A percentile compares a stretch with the other conserved stretches of the same genome.
Conservation (phyloP, 1,140 invertebrate species). For the Himalopsyche phryganea region DNA sequence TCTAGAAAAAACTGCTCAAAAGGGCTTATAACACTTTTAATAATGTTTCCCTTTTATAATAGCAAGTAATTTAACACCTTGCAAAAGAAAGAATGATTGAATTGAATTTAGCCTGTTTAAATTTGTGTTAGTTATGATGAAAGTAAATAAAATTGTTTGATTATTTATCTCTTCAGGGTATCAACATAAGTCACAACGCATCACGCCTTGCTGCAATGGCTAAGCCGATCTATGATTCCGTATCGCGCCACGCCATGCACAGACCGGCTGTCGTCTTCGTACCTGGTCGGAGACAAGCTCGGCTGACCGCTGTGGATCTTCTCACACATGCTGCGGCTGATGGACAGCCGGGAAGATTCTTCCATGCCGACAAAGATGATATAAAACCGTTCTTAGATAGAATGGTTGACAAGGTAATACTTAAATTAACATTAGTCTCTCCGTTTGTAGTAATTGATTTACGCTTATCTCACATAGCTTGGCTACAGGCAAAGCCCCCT, state of each 20-base stretch:
- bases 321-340: conserved; percentile 91
- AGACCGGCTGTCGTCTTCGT: conserved; percentile 97
- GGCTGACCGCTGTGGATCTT: conserved; percentile 92
- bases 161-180: conserved; percentile 78
- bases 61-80: too few relatives aligned
- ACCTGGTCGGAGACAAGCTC: conserved; percentile 88
- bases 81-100: too few relatives aligned
- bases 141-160: too few relatives aligned
- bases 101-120: too few relatives aligned
- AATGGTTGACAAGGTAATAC: conserved; percentile 75
- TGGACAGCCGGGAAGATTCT: conserved; percentile 77
- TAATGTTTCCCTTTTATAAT: too few relatives aligned
- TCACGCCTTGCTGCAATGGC: conserved; percentile 95
- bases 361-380: conserved; percentile 83
- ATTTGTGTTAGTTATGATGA: too few relatives aligned
- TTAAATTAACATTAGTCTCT: conserved; percentile 3
- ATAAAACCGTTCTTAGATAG: conserved; percentile 84
- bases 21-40: too few relatives aligned
- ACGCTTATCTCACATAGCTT: too few relatives aligned
- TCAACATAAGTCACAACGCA: conserved; percentile 96
- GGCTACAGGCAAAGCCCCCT: too few relatives aligned
- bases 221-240: conserved; percentile 94
- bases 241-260: conserved; percentile 80
- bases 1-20: too few relatives aligned
- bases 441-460: too few relatives aligned